A percentile compares a stretch with the other conserved stretches of the same genome.
Conservation (phyloP, 1,140 invertebrate genomes). For the Teleopsis dalmanni region DNA sequence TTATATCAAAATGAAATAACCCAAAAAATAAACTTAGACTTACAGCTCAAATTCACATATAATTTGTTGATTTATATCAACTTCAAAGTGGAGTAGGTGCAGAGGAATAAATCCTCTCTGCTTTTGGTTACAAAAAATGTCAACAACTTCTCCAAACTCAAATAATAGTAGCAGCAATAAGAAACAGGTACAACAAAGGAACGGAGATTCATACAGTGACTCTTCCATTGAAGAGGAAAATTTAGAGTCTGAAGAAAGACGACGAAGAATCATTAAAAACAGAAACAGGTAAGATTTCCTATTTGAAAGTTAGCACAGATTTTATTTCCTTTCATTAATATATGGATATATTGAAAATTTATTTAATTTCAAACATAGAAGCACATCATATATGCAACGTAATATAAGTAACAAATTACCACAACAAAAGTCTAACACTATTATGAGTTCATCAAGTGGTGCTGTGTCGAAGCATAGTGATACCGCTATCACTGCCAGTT, state of each 20-base stretch:
- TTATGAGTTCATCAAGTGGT: conserved; percentile 12
- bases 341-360: background rate
- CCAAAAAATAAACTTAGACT: no score
- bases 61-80: no score
- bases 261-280: conserved; percentile 58
- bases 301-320: background rate
- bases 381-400: conserved; percentile 21
- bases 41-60: no score
- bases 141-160: conserved; percentile 34
- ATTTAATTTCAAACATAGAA: conserved; percentile 15
- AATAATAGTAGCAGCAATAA: conserved; percentile 31
- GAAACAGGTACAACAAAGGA: conserved; percentile 21
- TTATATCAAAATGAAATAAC: no score
- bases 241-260: conserved; percentile 53
- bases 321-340: background rate
- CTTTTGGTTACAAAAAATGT: no score
- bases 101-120: no score
- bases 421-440: conserved; percentile 4
- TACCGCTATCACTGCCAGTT: background rate
- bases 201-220: conserved; percentile 48
- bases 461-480: conserved; percentile 21
- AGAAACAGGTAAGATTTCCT: conserved; percentile 49
- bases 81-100: no score
- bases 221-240: conserved; percentile 63
- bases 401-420: conserved; percentile 10